A percentile compares a stretch with the other conserved stretches of the same genome.
These are phyloP conservation scores for Perdita meconis DNA, from an alignment of 2,888 invertebrate species.

Conservation along the genomic window DNA sequence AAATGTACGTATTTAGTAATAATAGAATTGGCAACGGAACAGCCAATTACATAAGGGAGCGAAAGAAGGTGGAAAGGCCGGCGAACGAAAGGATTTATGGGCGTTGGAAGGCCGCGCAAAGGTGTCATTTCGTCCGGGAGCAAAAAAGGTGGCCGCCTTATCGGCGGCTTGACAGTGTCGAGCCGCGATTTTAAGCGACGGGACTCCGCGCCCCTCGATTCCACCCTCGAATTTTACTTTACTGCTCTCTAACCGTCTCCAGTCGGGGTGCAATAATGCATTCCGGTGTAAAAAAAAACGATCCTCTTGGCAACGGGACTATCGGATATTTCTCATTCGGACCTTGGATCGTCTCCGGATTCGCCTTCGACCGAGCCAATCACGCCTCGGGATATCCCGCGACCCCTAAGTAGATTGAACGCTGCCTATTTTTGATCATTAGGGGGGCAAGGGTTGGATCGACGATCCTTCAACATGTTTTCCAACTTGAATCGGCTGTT, in stretches of 20 bases:
- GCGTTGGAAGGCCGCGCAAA: slow-evolving; percentile 57
- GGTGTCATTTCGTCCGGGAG: slow-evolving; percentile 56
- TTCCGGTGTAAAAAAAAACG: slow-evolving; percentile 18
- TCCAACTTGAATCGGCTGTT: neutral
- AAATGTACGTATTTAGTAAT: slow-evolving; percentile 60
- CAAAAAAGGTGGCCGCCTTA: slow-evolving; percentile 66
- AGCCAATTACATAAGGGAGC: slow-evolving; percentile 55
- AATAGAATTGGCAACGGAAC: slow-evolving; percentile 68
- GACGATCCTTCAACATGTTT: slow-evolving; percentile 9
- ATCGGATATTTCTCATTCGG: slow-evolving; percentile 59
- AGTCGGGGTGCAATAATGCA: slow-evolving; percentile 48
- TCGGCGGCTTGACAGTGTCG: slow-evolving; percentile 66
- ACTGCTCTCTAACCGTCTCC: slow-evolving; percentile 5
- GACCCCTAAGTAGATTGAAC: slow-evolving; percentile 34
- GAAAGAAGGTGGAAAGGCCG: slow-evolving; percentile 22
- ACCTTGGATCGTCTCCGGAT: slow-evolving; percentile 41
- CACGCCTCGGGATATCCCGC: slow-evolving; percentile 30
- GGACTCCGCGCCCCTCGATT: neutral
- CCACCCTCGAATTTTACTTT: slow-evolving; percentile 3
- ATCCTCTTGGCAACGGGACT: slow-evolving; percentile 51
- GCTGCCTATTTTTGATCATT: slow-evolving; percentile 23
- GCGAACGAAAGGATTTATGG: slow-evolving; percentile 52
- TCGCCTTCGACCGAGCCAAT: slow-evolving; percentile 41
- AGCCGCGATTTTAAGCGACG: slow-evolving; percentile 40
- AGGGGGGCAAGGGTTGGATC: neutral